These are phyloP conservation scores for Pangasius macronema DNA, from an alignment of 2,797 vertebrate genomes.

Conservation along the genomic window DNA sequence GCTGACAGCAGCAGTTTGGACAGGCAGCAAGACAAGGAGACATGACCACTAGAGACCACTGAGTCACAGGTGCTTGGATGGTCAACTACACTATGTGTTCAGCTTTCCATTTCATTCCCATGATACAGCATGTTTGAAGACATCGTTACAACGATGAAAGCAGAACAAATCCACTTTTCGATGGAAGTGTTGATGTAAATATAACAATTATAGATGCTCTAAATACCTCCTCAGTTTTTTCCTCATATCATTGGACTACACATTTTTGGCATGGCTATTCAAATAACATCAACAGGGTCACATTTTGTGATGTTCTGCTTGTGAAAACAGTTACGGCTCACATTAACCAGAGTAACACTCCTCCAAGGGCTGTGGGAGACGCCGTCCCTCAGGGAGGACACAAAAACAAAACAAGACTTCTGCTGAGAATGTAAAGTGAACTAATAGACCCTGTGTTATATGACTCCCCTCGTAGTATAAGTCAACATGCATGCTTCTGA, in stretches of 20 bases:
- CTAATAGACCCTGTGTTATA: slow-evolving; percentile 28
- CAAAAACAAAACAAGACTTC: slow-evolving; percentile 45
- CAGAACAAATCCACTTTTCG: background rate
- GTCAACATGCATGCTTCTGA: slow-evolving; percentile 42
- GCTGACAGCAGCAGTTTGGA: slow-evolving; percentile 37
- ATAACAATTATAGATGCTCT: background rate
- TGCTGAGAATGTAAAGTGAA: slow-evolving; percentile 42
- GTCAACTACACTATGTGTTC: background rate
- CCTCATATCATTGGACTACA: background rate
- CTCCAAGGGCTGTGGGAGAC: slow-evolving; percentile 25
- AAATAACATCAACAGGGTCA: background rate
- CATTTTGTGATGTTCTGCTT: background rate
- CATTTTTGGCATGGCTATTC: background rate
- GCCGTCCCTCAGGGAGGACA: slow-evolving; percentile 27
- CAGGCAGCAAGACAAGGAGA: background rate
- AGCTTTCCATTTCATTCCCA: background rate
- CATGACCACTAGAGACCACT: slow-evolving; percentile 4
- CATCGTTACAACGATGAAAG: background rate
- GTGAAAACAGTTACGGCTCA: slow-evolving; percentile 4
- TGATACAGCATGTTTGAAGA: background rate
- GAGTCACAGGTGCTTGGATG: slow-evolving; percentile 24
- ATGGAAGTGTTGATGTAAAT: background rate
- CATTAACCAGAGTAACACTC: background rate
- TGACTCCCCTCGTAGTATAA: slow-evolving; percentile 28
- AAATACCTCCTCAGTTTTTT: too few relatives aligned